Conservation (phyloP, 2,888 invertebrate genomes). For the Portevinia maculata region DNA sequence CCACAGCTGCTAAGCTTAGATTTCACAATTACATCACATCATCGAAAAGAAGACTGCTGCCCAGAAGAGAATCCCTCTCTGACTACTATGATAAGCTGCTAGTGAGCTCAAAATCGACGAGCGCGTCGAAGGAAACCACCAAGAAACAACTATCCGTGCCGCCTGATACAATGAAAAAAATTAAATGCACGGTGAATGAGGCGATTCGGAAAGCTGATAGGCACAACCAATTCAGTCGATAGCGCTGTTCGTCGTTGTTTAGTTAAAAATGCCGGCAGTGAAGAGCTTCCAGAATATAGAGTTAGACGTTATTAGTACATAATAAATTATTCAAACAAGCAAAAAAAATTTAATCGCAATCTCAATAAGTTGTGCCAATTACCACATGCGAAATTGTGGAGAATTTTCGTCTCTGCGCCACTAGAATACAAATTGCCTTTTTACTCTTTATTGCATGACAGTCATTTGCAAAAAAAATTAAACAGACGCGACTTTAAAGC, state of each 20-base stretch:
- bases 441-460: constrained; percentile 36
- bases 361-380: neutral
- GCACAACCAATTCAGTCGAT: constrained; percentile 31
- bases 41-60: constrained; percentile 75
- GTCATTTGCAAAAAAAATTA: constrained; percentile 36
- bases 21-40: constrained; percentile 63
- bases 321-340: constrained; percentile 68
- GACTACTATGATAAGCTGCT: constrained; percentile 77
- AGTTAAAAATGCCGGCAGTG: constrained; percentile 27
- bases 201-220: constrained; percentile 54
- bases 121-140: constrained; percentile 2
- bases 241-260: constrained; percentile 1
- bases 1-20: constrained; percentile 29
- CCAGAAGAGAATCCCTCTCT: constrained; percentile 78
- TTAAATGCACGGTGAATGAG: constrained; percentile 53
- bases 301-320: constrained; percentile 51
- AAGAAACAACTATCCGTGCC: constrained; percentile 32
- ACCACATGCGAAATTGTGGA: constrained; percentile 17
- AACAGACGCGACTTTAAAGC: constrained; percentile 57
- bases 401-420: constrained; percentile 42
- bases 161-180: constrained; percentile 40
- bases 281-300: constrained; percentile 39
- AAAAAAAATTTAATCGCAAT: constrained; percentile 19
- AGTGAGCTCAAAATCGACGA: constrained; percentile 74
- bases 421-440: constrained; percentile 58